phyloP scores from a whole-genome alignment of 2,797 vertebrate genomes.

The Monodelphis domestica region DNA sequence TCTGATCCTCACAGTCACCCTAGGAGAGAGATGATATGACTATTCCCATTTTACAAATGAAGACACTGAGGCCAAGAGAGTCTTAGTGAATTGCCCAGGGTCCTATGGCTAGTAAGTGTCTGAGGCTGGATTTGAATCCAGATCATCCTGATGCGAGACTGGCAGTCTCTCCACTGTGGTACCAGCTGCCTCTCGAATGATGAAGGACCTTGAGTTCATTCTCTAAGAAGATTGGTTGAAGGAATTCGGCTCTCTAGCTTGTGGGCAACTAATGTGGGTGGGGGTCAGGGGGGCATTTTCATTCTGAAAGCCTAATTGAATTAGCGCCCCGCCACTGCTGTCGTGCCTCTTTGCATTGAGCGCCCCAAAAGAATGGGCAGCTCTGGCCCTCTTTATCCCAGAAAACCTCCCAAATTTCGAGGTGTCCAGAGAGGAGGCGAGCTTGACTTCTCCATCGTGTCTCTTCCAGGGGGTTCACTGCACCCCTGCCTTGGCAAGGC shows the following conservation, averaged over 20 bases:
- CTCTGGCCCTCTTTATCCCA: constrained; percentile 58
- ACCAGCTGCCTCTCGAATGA: not conserved
- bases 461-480: constrained; percentile 49
- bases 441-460: constrained; percentile 61
- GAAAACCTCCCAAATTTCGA: constrained; percentile 55
- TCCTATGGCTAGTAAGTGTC: not conserved
- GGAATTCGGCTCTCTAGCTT: not conserved
- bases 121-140: not conserved
- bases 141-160: not conserved
- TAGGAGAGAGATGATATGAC: not conserved
- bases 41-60: not conserved
- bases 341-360: constrained; percentile 43
- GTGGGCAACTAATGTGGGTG: not conserved
- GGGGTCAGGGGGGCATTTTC: constrained; percentile 23
- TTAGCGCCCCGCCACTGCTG: constrained; percentile 57
- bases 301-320: constrained; percentile 70
- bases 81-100: not conserved
- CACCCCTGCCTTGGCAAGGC: not conserved
- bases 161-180: not conserved
- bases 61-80: not conserved
- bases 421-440: constrained; percentile 45
- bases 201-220: not conserved
- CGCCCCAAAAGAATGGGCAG: constrained; percentile 54
- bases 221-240: too few species aligned
- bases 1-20: not conserved